Base-by-base conservation (phyloP, 2,888 invertebrate species). In the Byasa hedistus region DNA sequence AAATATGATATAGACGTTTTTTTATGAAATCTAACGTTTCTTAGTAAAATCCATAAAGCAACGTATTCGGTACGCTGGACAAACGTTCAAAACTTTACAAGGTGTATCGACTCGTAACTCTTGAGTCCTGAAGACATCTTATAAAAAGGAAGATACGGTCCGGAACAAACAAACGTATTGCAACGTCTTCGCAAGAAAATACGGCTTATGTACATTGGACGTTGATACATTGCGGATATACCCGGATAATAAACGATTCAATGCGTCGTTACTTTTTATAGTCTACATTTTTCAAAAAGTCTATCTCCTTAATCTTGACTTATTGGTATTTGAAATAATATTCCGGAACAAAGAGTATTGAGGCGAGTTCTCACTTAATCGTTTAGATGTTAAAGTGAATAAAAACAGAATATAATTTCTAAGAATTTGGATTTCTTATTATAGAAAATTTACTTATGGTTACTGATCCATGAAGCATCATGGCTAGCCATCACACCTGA, bases 161-260 rank as follows among this genome's bases (percentile, higher is more conserved):
- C 81, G 84, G 82, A 87, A 86, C 83, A 83, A 86, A 85, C 82
- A 84, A 82, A 84, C 79, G 81, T 85, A 86, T 83, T 85, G 86
- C 86, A 79, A 75, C 77, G 81, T 81, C 81, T 75, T 76, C 75
- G 73, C 75, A 79, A 76, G 79, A 81, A 80, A 80, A 83, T 82
- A 83, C 79, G 73, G 74, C 76, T 77, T 77, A 75, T 76, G 77
- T 81, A 80, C 77, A 75, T 75, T 70, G 74, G 73, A 74, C 71
- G 70, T 73, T 77, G 74, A 76, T 77, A 74, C 77, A 79, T 76
- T 75, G 79, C 75, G 76, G 79, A 80, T 78, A 77, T 77, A 73
- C 72, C 75, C 70, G 61, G 68, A 70, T 72, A 73, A 71, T 66
- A 69, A 72, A 72, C 66, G 71, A 68, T 70, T 65, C 61, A 57